These are phyloP conservation scores for Ormyrus nitidulus DNA, from an alignment of 2,888 invertebrate genomes.

Conservation along the genomic window DNA sequence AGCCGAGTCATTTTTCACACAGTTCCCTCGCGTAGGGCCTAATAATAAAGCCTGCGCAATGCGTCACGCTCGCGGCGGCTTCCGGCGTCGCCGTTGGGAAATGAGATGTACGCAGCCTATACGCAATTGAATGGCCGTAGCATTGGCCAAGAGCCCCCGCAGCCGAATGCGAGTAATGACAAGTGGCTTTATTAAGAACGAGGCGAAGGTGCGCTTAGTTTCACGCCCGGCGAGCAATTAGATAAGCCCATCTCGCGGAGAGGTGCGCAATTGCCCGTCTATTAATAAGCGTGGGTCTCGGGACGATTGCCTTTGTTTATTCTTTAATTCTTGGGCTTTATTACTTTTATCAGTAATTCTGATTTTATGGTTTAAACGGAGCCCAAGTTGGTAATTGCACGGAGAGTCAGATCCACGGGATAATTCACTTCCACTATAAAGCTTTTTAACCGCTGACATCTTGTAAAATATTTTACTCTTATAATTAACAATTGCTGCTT, in stretches of 20 bases:
- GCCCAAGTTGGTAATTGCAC: no score
- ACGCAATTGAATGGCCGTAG: conserved; percentile 10
- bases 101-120: conserved; percentile 7
- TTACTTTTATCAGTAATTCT: no score
- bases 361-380: no score
- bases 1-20: conserved; percentile 34
- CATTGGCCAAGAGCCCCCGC: conserved; percentile 8
- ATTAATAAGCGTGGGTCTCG: conserved; percentile 28
- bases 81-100: conserved; percentile 45
- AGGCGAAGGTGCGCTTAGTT: background rate
- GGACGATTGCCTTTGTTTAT: background rate
- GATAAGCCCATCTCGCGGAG: conserved; percentile 19
- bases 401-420: no score
- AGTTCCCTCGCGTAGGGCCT: background rate
- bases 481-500: no score
- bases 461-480: no score
- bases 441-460: no score
- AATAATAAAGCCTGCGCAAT: conserved; percentile 58
- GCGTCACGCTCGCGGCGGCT: conserved; percentile 53
- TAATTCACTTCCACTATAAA: no score
- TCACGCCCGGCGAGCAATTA: conserved; percentile 26
- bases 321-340: no score
- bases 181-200: background rate
- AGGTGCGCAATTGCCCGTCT: conserved; percentile 37
- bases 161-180: background rate